Evolutionary conservation across 2,888 invertebrate species (phyloP).

Genomic region (Eupeodes latifasciatus): DNA sequence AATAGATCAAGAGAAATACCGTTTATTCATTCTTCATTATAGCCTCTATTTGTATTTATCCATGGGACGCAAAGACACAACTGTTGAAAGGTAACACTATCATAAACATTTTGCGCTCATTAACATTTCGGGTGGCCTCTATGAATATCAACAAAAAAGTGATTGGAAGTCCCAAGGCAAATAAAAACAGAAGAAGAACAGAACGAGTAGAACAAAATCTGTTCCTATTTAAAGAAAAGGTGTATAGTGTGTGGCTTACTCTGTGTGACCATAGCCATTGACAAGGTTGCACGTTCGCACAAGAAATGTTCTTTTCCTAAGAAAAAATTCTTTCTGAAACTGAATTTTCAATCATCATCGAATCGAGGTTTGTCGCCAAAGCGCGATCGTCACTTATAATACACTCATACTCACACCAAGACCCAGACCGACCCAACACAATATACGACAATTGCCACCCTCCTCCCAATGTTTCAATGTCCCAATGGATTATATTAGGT

Average conservation of each 20-base stretch:
- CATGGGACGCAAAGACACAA: slow-evolving; percentile 4
- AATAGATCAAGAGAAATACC: slow-evolving; percentile 37
- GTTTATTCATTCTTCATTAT: slow-evolving; percentile 41
- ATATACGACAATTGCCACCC: slow-evolving; percentile 37
- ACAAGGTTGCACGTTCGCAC: slow-evolving; percentile 74
- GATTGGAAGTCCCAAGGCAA: slow-evolving; percentile 19
- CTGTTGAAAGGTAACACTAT: slow-evolving; percentile 51
- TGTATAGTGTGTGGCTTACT: slow-evolving; percentile 44
- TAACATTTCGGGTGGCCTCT: slow-evolving; percentile 73
- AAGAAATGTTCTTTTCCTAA: slow-evolving; percentile 74
- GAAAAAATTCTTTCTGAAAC: slow-evolving; percentile 76
- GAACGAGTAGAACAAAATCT: slow-evolving; percentile 5
- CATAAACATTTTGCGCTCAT: slow-evolving; percentile 73
- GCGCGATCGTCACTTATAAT: slow-evolving; percentile 69
- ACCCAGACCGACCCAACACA: slow-evolving; percentile 28
- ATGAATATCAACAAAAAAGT: slow-evolving; percentile 63
- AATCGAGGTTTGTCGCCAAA: slow-evolving; percentile 62
- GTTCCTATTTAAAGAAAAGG: slow-evolving; percentile 35
- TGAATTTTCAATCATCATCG: slow-evolving; percentile 75
- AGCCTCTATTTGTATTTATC: background rate
- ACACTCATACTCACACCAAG: slow-evolving; percentile 17
- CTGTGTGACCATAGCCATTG: slow-evolving; percentile 75
- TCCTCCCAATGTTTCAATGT: slow-evolving; percentile 20
- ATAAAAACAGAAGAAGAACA: slow-evolving; percentile 17
- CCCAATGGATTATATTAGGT: slow-evolving; percentile 13